These are phyloP conservation scores for Porites evermanni DNA, from an alignment of 92 coral and sea anemone species.

Conservation along the genomic window DNA sequence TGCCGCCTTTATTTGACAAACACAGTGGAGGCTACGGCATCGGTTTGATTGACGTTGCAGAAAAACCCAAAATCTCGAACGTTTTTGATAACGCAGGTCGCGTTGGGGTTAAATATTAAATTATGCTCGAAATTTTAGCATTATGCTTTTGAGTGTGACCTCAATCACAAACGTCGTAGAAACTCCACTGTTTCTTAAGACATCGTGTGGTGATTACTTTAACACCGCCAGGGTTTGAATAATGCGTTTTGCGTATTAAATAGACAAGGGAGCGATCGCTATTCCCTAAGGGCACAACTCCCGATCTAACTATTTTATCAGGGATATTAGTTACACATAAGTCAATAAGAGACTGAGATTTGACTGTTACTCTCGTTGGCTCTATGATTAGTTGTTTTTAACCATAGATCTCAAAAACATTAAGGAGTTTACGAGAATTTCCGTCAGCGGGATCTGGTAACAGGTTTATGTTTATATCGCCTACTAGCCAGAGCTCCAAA, in stretches of 20 bases:
- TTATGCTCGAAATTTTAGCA: no score
- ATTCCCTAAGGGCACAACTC: not conserved
- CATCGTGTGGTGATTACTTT: no score
- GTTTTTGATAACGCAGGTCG: no score
- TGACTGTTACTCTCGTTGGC: slow-evolving; percentile 5
- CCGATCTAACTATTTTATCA: slow-evolving; percentile 12
- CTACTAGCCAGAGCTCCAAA: not conserved
- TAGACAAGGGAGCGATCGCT: slow-evolving; percentile 5
- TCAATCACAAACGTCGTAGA: no score
- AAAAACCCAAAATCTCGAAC: no score
- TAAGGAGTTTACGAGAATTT: not conserved
- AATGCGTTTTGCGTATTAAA: slow-evolving; percentile 6
- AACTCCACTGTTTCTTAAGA: no score
- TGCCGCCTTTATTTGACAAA: no score
- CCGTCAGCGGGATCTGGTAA: not conserved
- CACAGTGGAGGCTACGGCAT: no score
- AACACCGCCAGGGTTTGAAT: not conserved
- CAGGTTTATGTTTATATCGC: slow-evolving; percentile 26
- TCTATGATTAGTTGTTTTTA: not conserved
- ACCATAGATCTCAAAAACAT: not conserved
- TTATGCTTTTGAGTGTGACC: no score
- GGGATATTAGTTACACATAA: not conserved
- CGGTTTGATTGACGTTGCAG: no score
- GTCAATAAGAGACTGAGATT: slow-evolving; percentile 12
- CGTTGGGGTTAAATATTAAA: no score